These are phyloP conservation scores for Mohoua ochrocephala DNA, from an alignment of 2,113 vertebrate genomes.

Conservation along the genomic window DNA sequence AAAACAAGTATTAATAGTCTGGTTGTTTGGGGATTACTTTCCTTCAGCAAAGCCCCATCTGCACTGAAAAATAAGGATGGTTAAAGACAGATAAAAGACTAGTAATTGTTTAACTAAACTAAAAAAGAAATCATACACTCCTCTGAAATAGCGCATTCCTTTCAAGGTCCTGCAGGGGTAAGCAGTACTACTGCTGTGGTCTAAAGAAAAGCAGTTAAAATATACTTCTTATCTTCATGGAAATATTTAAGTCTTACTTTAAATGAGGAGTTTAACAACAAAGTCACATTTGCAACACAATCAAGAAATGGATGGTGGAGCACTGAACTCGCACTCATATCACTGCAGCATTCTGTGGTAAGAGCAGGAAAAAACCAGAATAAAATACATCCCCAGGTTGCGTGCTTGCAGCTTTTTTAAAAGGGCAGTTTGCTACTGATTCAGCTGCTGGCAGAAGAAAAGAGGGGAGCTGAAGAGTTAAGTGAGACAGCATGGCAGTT, in stretches of 20 bases:
- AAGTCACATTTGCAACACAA: neutral
- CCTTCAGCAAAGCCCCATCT: neutral
- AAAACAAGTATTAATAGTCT: neutral
- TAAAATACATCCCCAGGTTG: neutral
- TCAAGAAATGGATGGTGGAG: neutral
- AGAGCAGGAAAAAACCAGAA: neutral
- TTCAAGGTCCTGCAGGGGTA: neutral
- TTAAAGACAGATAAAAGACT: neutral
- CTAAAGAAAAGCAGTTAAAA: neutral
- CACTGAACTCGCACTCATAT: neutral
- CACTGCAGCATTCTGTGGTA: neutral
- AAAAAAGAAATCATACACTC: neutral
- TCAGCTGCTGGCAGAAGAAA: neutral
- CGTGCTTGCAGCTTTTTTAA: neutral
- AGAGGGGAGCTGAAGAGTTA: slow-evolving; percentile 18
- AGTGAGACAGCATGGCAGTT: neutral
- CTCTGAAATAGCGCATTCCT: neutral
- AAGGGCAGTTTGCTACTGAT: neutral
- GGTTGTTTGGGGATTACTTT: neutral
- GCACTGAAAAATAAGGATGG: neutral
- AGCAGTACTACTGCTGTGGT: neutral
- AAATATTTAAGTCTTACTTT: neutral
- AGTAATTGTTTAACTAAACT: neutral
- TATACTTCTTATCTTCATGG: neutral
- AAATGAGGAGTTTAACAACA: neutral